These are phyloP conservation scores for Lochmaea crataegi DNA, from an alignment of 2,888 invertebrate genomes.

Conservation along the genomic window DNA sequence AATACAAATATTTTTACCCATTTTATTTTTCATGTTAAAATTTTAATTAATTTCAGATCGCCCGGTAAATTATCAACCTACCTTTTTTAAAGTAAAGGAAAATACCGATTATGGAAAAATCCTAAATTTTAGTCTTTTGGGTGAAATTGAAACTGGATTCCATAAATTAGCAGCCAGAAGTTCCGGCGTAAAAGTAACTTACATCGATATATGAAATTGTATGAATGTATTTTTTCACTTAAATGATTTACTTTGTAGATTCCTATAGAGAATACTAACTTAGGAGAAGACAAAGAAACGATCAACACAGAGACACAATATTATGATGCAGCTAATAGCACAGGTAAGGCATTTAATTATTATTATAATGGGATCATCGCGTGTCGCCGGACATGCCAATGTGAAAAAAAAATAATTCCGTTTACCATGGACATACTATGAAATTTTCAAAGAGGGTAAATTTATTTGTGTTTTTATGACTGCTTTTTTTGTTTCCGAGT, in stretches of 20 bases:
- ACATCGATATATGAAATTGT: neutral
- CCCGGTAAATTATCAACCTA: conserved; percentile 36
- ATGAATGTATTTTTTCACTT: no score
- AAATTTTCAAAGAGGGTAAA: neutral
- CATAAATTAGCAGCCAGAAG: conserved; percentile 31
- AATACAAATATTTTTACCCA: neutral
- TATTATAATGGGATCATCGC: no score
- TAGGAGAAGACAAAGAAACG: no score
- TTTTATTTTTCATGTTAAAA: neutral
- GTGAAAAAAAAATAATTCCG: no score
- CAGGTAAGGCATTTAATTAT: neutral
- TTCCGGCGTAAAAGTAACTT: neutral
- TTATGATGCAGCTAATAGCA: neutral
- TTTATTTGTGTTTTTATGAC: no score
- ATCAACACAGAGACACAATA: neutral
- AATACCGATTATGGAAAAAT: conserved; percentile 16
- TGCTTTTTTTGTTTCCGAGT: no score
- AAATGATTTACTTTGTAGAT: no score
- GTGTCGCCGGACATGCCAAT: no score
- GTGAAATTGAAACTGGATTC: conserved; percentile 32
- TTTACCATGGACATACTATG: neutral
- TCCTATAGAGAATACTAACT: no score
- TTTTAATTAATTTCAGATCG: conserved; percentile 31
- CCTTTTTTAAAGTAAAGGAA: conserved; percentile 24
- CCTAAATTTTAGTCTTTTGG: conserved; percentile 13